Conservation (phyloP, 2,888 invertebrate genomes). For the Diploptera punctata region DNA sequence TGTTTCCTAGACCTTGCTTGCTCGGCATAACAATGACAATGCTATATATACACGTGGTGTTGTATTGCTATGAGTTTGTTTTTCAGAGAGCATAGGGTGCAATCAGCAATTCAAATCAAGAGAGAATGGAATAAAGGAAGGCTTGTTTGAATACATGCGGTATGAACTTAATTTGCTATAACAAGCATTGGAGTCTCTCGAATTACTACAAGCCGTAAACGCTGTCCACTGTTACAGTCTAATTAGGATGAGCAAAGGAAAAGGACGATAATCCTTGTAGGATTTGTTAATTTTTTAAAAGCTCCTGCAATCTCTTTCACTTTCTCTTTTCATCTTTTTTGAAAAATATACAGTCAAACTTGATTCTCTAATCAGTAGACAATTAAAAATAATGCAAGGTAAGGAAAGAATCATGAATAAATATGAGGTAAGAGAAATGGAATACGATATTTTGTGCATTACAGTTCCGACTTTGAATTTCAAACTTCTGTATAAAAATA, state of each 20-base stretch:
- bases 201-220: slow-evolving; percentile 29
- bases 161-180: slow-evolving; percentile 35
- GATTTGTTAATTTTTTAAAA: slow-evolving; percentile 13
- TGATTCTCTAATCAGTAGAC: slow-evolving; percentile 24
- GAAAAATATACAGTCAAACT: slow-evolving; percentile 3
- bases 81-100: slow-evolving; percentile 20
- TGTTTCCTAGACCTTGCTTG: no score
- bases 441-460: slow-evolving; percentile 19
- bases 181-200: slow-evolving; percentile 31
- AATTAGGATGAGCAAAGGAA: slow-evolving; percentile 31
- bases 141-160: slow-evolving; percentile 27
- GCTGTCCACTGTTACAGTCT: slow-evolving; percentile 30
- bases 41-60: neutral
- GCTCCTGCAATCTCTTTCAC: slow-evolving; percentile 2
- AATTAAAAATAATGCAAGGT: slow-evolving; percentile 30
- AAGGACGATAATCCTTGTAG: neutral
- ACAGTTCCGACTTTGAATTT: slow-evolving; percentile 20
- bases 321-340: neutral
- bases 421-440: slow-evolving; percentile 20
- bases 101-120: slow-evolving; percentile 36
- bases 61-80: slow-evolving; percentile 24
- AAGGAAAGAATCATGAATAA: slow-evolving; percentile 24
- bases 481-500: slow-evolving; percentile 16
- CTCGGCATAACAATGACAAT: slow-evolving; percentile 1
- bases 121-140: slow-evolving; percentile 28